Base-by-base conservation (phyloP, 2,888 invertebrate genomes). In the Alentia gelatinosa region DNA sequence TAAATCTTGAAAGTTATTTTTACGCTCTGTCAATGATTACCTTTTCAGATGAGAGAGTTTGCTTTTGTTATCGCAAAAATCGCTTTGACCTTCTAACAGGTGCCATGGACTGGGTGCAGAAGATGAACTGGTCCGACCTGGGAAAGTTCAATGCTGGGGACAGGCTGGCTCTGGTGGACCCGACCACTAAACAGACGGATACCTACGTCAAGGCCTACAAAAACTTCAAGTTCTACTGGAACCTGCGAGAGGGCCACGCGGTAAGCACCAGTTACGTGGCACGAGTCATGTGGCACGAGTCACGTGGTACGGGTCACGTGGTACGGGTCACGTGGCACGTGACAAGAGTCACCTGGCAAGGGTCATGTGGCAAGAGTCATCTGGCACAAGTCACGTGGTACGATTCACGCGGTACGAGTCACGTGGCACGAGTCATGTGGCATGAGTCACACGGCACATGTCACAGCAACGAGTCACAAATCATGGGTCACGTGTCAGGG, bases 201-300 rank as follows among this genome's bases (percentile, higher is more conserved):
- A 75, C 88, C 40, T 93, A 91, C 89, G 92, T 93, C 68, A 93
- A 93, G 89, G 92, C 93, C 1, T 50, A 93, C 91, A 75, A 91
- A 30, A 91, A 92, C 33, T 93, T 93, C 92, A 93, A 92, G 50
- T 93, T 92, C 89, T 93, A 93, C 91, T 93, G 93, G 93, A 83
- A 91, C 23, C 88, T 92, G n/a, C 86, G 79, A 47, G 93, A 89
- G 4, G 93, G 93, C 75, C 93, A 93, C 42, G 89, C 92, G 26
- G 93, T 93, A 35, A 91, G 92, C 83, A 56, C 7, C 23, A 56
- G 19, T n/a, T 56, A n/a, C 23, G 5, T 56, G 19, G 23, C n/a
- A 9, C 19, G 19, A 56, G 19, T 19, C 19, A 12, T 56, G 56
- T 19, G 15, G 12, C 19, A 26, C 30, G 23, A 35, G 23, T 12